Percentiles rank a stretch among this genome's conserved stretches.
phyloP scores from a whole-genome alignment of 2,888 invertebrate genomes.

The Holacanthella duospinosa region DNA sequence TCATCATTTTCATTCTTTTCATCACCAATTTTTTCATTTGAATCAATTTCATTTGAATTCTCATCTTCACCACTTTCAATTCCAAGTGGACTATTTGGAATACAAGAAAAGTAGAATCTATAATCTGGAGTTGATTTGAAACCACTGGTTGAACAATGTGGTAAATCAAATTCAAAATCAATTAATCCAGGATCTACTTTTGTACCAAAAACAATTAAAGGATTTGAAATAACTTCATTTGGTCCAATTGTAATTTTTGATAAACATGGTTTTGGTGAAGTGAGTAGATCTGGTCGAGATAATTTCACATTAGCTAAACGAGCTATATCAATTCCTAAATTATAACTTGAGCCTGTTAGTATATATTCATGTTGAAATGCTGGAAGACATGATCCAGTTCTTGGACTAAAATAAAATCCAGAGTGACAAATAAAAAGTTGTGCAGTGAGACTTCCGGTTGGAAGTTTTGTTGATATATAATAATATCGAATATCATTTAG shows the following conservation, averaged over 20 bases:
- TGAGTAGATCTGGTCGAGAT: slow-evolving; percentile 12
- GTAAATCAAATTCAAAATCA: slow-evolving; percentile 20
- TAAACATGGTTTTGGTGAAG: not conserved
- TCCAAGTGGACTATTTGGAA: slow-evolving; percentile 7
- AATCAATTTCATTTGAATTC: slow-evolving; percentile 18
- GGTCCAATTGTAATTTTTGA: slow-evolving; percentile 13
- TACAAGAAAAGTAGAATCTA: slow-evolving; percentile 27
- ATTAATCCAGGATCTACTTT: not conserved
- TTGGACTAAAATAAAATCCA: slow-evolving; percentile 31
- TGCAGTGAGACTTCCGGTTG: slow-evolving; percentile 10
- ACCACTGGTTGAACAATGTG: slow-evolving; percentile 21
- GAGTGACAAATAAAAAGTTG: slow-evolving; percentile 33
- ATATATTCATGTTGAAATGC: slow-evolving; percentile 26
- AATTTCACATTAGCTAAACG: slow-evolving; percentile 16
- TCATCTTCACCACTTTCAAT: slow-evolving; percentile 16
- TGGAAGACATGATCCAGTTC: slow-evolving; percentile 26
- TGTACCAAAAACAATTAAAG: slow-evolving; percentile 22
- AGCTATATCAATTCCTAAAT: slow-evolving; percentile 25
- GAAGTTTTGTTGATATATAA: slow-evolving; percentile 14
- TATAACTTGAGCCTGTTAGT: slow-evolving; percentile 26
- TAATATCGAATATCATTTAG: slow-evolving; percentile 28
- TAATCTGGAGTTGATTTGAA: slow-evolving; percentile 28
- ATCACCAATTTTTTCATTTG: not conserved
- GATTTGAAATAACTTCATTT: slow-evolving; percentile 1
- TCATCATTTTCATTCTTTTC: slow-evolving; percentile 15